Conservation (phyloP, 2,113 vertebrate species). For the Phylloscopus trochiloides region DNA sequence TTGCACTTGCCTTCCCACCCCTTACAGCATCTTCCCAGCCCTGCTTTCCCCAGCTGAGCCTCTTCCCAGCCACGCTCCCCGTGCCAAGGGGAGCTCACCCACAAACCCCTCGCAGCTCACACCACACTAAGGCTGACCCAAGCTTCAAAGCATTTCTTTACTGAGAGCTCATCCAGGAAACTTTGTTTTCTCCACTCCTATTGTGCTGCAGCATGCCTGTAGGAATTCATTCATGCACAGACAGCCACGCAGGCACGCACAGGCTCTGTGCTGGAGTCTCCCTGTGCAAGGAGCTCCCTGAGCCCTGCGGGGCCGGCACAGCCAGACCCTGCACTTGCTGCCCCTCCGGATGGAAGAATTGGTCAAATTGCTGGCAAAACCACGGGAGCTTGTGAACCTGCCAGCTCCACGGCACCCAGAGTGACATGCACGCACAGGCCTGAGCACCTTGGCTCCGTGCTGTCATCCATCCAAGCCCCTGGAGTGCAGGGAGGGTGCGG, state of each 20-base stretch:
- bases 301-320: not conserved
- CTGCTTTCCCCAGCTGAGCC: not conserved
- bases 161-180: not conserved
- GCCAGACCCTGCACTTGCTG: not conserved
- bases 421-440: fast-evolving
- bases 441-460: fast-evolving
- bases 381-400: not conserved
- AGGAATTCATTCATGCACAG: not conserved
- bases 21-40: not conserved
- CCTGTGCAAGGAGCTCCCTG: not conserved
- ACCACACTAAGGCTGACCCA: not conserved
- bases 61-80: fast-evolving
- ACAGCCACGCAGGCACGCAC: not conserved
- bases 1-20: not conserved
- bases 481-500: not conserved
- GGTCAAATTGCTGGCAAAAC: not conserved
- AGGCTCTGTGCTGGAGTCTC: not conserved
- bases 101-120: not conserved
- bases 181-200: not conserved
- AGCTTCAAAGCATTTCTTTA: not conserved
- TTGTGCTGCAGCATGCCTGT: not conserved
- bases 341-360: not conserved
- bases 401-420: not conserved
- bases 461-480: not conserved
- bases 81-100: not conserved